Conservation (phyloP, 2,113 vertebrate genomes). For the Periophthalmodon schlosseri region DNA sequence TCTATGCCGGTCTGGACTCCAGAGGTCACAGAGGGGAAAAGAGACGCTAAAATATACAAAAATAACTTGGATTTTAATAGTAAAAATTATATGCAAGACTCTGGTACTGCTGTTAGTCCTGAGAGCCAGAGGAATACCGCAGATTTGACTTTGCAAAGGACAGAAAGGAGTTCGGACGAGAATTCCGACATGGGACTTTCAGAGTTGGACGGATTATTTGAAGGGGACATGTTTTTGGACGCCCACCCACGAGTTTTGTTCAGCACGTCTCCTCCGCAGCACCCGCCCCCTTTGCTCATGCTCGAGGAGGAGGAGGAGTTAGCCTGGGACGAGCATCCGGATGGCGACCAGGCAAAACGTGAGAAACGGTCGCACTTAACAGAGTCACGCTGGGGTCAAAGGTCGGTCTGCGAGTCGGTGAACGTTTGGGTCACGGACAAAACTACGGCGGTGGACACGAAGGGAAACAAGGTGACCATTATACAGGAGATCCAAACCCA, state of each 20-base stretch:
- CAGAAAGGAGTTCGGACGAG: conserved; percentile 10
- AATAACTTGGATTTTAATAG: conserved; percentile 28
- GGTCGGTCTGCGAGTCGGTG: conserved; percentile 84
- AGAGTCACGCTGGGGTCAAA: conserved; percentile 73
- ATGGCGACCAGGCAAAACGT: conserved; percentile 59
- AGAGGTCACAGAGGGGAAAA: conserved; percentile 15
- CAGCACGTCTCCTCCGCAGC: conserved; percentile 68
- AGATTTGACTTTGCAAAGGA: not conserved
- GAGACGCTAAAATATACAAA: conserved; percentile 52
- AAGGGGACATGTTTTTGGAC: conserved; percentile 72
- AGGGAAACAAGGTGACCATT: conserved; percentile 80
- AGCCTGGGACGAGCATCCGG: conserved; percentile 30
- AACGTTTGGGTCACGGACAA: conserved; percentile 85
- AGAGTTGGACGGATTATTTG: conserved; percentile 41
- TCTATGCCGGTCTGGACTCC: conserved; percentile 23
- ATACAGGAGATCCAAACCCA: conserved; percentile 84
- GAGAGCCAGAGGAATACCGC: not conserved
- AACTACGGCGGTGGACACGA: conserved; percentile 76
- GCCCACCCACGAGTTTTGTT: conserved; percentile 78
- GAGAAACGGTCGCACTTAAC: conserved; percentile 63
- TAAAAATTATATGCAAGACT: conserved; percentile 18
- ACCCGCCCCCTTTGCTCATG: conserved; percentile 75
- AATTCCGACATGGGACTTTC: conserved; percentile 1
- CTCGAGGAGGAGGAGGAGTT: conserved; percentile 50
- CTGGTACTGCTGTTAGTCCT: conserved; percentile 12